A percentile compares a stretch with the other conserved stretches of the same genome.
Evolutionary conservation across 2,888 invertebrate genomes (phyloP).

Genomic region (Parnassius apollo): DNA sequence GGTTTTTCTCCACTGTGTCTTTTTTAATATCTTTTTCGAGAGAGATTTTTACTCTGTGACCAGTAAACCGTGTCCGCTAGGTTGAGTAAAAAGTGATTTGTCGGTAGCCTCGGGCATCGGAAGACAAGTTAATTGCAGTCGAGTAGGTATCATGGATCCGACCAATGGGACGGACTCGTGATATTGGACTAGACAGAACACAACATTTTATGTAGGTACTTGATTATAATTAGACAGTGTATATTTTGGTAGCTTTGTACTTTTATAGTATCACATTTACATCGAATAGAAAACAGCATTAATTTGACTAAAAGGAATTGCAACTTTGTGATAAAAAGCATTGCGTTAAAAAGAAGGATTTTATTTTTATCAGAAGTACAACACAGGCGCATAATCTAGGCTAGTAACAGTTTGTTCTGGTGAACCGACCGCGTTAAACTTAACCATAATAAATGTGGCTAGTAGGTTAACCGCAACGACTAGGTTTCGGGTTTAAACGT

Average conservation of each 20-base stretch:
- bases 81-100: too few species aligned
- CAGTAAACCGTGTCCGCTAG: too few species aligned
- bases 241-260: too few species aligned
- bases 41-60: neutral
- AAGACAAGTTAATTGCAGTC: too few species aligned
- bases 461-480: too few species aligned
- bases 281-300: too few species aligned
- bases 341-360: neutral
- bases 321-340: too few species aligned
- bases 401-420: conserved; percentile 27
- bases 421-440: conserved; percentile 6
- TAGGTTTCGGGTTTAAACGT: too few species aligned
- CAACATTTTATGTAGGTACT: conserved; percentile 4
- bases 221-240: neutral
- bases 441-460: too few species aligned
- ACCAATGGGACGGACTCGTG: conserved; percentile 64
- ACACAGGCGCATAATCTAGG: conserved; percentile 12
- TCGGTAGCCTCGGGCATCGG: too few species aligned
- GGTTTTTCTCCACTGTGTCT: conserved; percentile 6
- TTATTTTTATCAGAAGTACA: conserved; percentile 13
- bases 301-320: too few species aligned
- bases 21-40: conserved; percentile 1
- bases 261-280: too few species aligned
- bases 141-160: conserved; percentile 6
- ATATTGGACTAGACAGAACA: conserved; percentile 46